Percentiles rank a stretch among this genome's conserved stretches.
Evolutionary conservation across 2,888 invertebrate species (phyloP).

Genomic region (Strigamia transsilvanica): DNA sequence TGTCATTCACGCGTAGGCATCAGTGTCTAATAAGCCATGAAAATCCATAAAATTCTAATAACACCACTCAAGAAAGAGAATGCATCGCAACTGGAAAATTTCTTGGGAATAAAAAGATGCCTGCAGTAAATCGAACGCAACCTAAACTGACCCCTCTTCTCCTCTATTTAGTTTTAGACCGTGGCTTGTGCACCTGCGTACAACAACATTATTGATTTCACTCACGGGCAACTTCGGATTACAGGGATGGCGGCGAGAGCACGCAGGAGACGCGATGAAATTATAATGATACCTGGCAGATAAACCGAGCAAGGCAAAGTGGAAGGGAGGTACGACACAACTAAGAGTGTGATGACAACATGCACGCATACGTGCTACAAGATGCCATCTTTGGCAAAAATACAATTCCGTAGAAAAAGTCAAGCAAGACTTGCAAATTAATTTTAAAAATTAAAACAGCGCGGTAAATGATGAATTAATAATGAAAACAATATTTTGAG

Average conservation of each 20-base stretch:
- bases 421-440: neutral
- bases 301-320: slow-evolving; percentile 34
- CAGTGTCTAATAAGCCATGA: slow-evolving; percentile 38
- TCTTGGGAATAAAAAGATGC: slow-evolving; percentile 3
- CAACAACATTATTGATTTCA: slow-evolving; percentile 43
- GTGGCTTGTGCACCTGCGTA: slow-evolving; percentile 37
- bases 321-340: slow-evolving; percentile 30
- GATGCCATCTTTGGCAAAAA: neutral
- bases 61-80: neutral
- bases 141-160: slow-evolving; percentile 17
- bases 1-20: slow-evolving; percentile 36
- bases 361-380: neutral
- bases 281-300: slow-evolving; percentile 41
- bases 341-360: slow-evolving; percentile 41
- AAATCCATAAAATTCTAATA: slow-evolving; percentile 25
- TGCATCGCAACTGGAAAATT: neutral
- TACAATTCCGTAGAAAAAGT: neutral
- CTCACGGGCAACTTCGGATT: slow-evolving; percentile 41
- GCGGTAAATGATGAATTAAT: too few relatives aligned
- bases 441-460: too few relatives aligned
- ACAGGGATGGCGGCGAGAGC: slow-evolving; percentile 23
- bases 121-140: slow-evolving; percentile 21
- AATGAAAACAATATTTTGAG: too few relatives aligned
- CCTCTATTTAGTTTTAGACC: neutral
- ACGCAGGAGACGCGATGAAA: slow-evolving; percentile 46